A percentile compares a stretch with the other conserved stretches of the same genome.
Evolutionary conservation across 2,113 vertebrate genomes (phyloP).

Genomic region (Campylorhamphus procurvoides): DNA sequence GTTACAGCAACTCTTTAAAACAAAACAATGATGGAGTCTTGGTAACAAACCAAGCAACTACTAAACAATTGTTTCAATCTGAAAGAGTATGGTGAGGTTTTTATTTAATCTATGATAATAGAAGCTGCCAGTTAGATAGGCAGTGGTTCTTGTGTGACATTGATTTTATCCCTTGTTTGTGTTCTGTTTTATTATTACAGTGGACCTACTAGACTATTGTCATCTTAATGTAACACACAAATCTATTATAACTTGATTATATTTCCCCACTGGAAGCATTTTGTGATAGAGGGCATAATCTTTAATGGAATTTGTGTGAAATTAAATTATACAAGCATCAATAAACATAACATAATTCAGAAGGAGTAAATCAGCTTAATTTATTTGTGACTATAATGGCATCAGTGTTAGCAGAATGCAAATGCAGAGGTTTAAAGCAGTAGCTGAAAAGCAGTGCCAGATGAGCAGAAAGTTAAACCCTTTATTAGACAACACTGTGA

Average conservation of each 20-base stretch:
- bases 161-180: constrained; percentile 82
- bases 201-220: constrained; percentile 79
- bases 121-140: constrained; percentile 79
- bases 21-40: background rate
- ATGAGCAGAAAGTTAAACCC: constrained; percentile 85
- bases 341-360: constrained; percentile 91
- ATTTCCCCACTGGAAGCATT: constrained; percentile 87
- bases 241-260: constrained; percentile 92
- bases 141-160: constrained; percentile 73
- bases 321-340: constrained; percentile 91
- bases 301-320: constrained; percentile 93
- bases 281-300: constrained; percentile 87
- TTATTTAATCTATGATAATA: constrained; percentile 67
- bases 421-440: constrained; percentile 78
- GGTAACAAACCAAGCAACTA: constrained; percentile 14
- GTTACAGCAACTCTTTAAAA: constrained; percentile 35
- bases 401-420: constrained; percentile 77
- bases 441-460: constrained; percentile 81
- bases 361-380: constrained; percentile 88
- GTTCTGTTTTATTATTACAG: constrained; percentile 84
- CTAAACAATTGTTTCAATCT: constrained; percentile 35
- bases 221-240: constrained; percentile 84
- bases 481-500: constrained; percentile 86
- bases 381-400: constrained; percentile 84
- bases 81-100: constrained; percentile 36